Evolutionary conservation across 2,113 vertebrate genomes (phyloP).

Genomic region (Neofelis nebulosa): DNA sequence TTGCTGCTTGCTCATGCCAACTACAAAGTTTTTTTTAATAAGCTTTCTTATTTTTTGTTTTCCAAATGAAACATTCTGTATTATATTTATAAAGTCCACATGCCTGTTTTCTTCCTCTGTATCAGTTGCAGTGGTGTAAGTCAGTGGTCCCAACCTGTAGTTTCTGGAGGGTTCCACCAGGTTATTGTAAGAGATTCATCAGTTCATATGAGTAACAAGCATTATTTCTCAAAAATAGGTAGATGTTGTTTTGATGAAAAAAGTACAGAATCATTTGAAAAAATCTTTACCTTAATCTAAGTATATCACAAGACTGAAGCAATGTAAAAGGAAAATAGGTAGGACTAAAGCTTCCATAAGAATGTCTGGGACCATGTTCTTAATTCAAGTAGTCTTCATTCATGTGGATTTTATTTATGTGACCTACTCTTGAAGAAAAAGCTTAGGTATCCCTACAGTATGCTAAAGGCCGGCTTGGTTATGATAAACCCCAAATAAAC

Average conservation of each 20-base stretch:
- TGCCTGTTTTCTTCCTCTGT: not conserved
- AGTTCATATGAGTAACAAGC: not conserved
- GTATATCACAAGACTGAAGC: not conserved
- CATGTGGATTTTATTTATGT: not conserved
- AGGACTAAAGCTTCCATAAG: not conserved
- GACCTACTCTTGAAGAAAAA: not conserved
- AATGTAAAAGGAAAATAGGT: not conserved
- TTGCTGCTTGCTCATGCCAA: not conserved
- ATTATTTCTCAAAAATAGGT: not conserved
- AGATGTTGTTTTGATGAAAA: not conserved
- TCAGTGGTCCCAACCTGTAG: not conserved
- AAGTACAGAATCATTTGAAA: not conserved
- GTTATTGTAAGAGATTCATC: not conserved
- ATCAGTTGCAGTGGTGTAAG: not conserved
- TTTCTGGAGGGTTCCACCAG: not conserved
- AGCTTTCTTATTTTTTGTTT: slow-evolving; percentile 22
- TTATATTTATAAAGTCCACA: not conserved
- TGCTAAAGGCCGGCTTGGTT: not conserved
- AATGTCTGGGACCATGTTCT: not conserved
- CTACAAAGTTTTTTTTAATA: not conserved
- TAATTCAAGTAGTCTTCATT: not conserved
- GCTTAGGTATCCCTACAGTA: not conserved
- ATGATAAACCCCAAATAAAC: not conserved
- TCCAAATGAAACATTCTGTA: not conserved
- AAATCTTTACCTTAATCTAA: not conserved